These are phyloP conservation scores for Ranitomeya imitator DNA, from an alignment of 2,113 vertebrate genomes.

Conservation along the genomic window DNA sequence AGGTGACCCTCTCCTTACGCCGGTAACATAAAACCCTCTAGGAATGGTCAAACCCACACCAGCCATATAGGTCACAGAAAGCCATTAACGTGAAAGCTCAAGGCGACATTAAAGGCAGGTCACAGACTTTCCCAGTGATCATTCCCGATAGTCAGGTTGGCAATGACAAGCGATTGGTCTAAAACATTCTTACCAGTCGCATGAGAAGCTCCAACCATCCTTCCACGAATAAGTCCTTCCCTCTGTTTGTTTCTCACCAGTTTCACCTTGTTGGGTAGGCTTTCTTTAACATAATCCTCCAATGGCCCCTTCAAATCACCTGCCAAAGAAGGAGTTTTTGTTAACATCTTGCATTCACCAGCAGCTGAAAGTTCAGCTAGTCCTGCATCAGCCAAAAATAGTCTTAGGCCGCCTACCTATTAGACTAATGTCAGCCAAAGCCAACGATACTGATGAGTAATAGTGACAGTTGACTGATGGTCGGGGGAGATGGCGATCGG, in stretches of 20 bases:
- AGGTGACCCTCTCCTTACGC: too few species aligned
- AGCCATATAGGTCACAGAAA: too few species aligned
- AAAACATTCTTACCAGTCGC: slow-evolving; percentile 78
- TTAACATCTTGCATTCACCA: neutral
- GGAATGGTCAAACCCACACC: too few species aligned
- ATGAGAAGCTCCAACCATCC: slow-evolving; percentile 93
- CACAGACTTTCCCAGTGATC: neutral
- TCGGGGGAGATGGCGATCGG: too few species aligned
- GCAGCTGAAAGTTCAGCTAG: too few species aligned
- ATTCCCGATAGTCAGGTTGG: neutral
- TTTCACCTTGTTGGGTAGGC: slow-evolving; percentile 79
- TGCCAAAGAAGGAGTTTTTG: slow-evolving; percentile 61
- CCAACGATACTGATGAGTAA: too few species aligned
- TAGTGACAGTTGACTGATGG: too few species aligned
- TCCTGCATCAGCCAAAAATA: too few species aligned
- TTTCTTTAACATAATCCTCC: slow-evolving; percentile 75
- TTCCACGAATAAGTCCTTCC: slow-evolving; percentile 92
- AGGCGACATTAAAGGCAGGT: neutral
- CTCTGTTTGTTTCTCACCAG: slow-evolving; percentile 86
- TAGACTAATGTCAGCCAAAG: too few species aligned
- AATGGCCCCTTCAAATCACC: slow-evolving; percentile 89
- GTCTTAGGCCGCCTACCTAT: too few species aligned
- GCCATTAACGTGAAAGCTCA: neutral
- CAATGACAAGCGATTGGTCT: neutral
- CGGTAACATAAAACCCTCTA: too few species aligned